Base-by-base conservation (phyloP, 2,888 invertebrate species). In the Pomacea canaliculata region DNA sequence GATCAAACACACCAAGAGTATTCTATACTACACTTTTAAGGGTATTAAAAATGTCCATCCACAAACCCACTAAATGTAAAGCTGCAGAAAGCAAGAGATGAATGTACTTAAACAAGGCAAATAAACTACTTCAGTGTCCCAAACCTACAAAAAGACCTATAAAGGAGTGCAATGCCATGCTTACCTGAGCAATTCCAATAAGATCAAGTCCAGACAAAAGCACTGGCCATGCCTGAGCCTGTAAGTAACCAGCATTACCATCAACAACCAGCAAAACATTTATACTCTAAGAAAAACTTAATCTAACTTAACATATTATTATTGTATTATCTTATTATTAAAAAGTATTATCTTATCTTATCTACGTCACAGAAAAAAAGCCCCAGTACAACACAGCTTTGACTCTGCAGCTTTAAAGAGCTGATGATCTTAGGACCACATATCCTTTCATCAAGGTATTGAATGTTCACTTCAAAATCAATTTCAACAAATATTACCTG, bases 211-310 rank as follows among this genome's bases (percentile, higher is more conserved):
- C 99, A 86, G 94, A 94, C 66, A 99, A 91, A 0, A 98, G 92
- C 79, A 98, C 93, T 1, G 99, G 99, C 98, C 98, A 99, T 0
- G 96, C 95, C 91, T 98, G 97, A 78, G 94, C 92, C 91, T 98
- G 97, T 94, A 95, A 84, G 46, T 72, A 67, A 81, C 48, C 9
- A 51, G 19, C 56, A 76, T 23, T 48, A 16, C 46, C 27, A 72
- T 46, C n/a, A 27, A 18, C 10, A 72, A 72, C 23, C 63, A 62
- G 19, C 48, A 19, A 49, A 7, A 16, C 16, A 56, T 16, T 10
- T 56, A 56, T 56, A 13, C 8, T 56, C 51, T 16, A 56, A 56
- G 12, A 2, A 56, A 13, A 56, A 56, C 51, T 13, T 1, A 56
- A 4, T 56, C 51, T 56, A 13, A 13, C 16, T 56, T 7, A 56